Conservation (phyloP, 2,113 vertebrate genomes). For the Poeciliopsis turrubarensis region DNA sequence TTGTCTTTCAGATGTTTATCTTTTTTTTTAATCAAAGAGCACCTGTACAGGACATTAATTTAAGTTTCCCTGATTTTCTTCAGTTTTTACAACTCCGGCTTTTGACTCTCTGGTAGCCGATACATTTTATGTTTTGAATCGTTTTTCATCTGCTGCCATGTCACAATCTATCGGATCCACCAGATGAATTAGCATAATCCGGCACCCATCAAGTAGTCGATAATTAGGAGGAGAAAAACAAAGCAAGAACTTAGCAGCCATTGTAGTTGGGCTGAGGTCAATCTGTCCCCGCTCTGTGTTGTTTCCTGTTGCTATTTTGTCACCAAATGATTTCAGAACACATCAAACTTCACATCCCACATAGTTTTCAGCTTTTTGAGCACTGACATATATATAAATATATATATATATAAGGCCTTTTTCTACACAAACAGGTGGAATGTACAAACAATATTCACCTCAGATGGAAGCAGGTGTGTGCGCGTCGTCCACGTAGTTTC, state of each 20-base stretch:
- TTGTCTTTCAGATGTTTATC: no score
- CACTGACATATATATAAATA: constrained; percentile 17
- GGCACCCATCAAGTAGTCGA: background rate
- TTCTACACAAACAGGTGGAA: constrained; percentile 62
- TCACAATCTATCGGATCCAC: background rate
- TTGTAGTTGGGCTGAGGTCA: constrained; percentile 29
- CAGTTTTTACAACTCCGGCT: no score
- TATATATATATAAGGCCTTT: constrained; percentile 37
- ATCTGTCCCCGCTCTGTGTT: constrained; percentile 48
- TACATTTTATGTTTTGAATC: no score
- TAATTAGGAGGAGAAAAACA: background rate
- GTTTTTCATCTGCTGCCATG: background rate
- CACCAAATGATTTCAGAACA: constrained; percentile 37
- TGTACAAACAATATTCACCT: constrained; percentile 61
- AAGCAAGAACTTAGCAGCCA: background rate
- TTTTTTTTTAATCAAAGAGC: no score
- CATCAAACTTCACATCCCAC: constrained; percentile 49
- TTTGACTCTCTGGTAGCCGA: no score
- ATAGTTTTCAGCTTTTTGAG: constrained; percentile 57
- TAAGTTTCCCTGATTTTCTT: no score
- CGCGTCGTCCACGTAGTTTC: constrained; percentile 35
- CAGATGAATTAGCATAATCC: background rate
- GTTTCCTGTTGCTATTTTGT: constrained; percentile 55
- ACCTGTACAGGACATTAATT: no score
- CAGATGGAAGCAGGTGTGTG: constrained; percentile 35